These are phyloP conservation scores for Rhagoletis zephyria DNA, from an alignment of 1,140 invertebrate species.

Conservation along the genomic window DNA sequence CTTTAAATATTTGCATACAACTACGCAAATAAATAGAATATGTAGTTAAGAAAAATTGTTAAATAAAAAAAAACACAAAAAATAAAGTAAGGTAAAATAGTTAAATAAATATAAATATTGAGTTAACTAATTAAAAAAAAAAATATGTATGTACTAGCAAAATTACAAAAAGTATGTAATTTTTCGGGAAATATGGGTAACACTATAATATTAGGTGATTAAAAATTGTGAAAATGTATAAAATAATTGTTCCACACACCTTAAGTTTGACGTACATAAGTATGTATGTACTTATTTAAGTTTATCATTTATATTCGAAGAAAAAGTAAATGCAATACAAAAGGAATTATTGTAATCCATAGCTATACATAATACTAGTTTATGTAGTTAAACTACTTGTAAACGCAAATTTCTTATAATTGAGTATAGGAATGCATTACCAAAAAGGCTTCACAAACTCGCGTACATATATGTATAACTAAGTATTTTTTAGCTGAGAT, in stretches of 20 bases:
- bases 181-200: slow-evolving; percentile 45
- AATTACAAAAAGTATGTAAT: slow-evolving; percentile 21
- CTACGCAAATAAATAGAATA: background rate
- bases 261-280: background rate
- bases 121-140: background rate
- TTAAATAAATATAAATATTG: background rate
- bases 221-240: slow-evolving; percentile 32
- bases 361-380: background rate
- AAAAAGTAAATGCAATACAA: background rate
- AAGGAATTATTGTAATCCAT: background rate
- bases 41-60: background rate
- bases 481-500: background rate
- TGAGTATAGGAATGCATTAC: background rate
- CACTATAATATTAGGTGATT: background rate
- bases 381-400: slow-evolving; percentile 33
- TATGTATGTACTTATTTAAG: background rate
- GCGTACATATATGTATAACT: background rate
- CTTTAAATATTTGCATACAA: slow-evolving; percentile 50
- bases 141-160: background rate
- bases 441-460: background rate
- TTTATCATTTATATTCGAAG: background rate
- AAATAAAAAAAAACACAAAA: background rate
- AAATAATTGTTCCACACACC: background rate
- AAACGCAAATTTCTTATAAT: slow-evolving; percentile 9
- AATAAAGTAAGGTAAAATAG: background rate